phyloP scores from a whole-genome alignment of 37 sponge, comb jelly and placozoan species.

The Theonella swinhoei region DNA sequence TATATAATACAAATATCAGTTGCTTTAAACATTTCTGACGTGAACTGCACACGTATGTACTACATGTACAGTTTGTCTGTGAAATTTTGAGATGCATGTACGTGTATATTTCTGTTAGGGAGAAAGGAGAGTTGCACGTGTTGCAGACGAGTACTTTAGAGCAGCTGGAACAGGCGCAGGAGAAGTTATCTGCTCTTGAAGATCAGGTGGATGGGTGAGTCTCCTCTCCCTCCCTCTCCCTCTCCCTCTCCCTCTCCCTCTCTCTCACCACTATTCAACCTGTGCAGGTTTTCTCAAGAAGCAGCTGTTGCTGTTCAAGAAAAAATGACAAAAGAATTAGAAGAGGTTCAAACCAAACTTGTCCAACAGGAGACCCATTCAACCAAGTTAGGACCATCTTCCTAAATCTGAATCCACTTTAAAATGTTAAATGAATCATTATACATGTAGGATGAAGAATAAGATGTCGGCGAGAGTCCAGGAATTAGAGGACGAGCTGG shows the following conservation, averaged over 20 bases:
- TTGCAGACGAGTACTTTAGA: neutral
- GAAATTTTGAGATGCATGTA: too few species aligned
- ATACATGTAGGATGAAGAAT: neutral
- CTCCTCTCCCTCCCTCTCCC: neutral
- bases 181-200: neutral
- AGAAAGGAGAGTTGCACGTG: neutral
- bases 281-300: neutral
- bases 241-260: neutral
- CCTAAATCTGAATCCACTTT: too few species aligned
- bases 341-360: neutral
- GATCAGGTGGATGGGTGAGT: neutral
- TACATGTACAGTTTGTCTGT: too few species aligned
- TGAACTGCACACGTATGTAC: too few species aligned
- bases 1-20: too few species aligned
- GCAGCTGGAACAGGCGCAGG: neutral
- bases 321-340: neutral
- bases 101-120: too few species aligned
- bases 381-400: neutral
- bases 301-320: neutral
- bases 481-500: conserved; percentile 40
- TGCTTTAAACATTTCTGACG: too few species aligned
- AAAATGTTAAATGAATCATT: too few species aligned
- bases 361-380: neutral
- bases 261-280: neutral
- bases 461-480: neutral